phyloP scores from a whole-genome alignment of 2,797 vertebrate genomes.

The Thunnus albacares region DNA sequence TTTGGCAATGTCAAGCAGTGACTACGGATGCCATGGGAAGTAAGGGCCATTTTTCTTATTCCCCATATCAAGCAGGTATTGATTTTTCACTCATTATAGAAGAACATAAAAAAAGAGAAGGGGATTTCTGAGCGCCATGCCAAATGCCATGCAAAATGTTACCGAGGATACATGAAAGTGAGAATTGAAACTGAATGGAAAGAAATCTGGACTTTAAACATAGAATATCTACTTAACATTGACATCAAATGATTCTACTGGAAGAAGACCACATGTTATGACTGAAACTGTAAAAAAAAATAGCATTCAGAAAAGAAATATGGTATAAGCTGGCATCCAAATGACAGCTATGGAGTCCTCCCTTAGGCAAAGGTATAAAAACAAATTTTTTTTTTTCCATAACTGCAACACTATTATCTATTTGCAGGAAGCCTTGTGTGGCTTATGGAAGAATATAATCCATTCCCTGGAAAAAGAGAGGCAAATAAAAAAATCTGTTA shows the following conservation, averaged over 20 bases:
- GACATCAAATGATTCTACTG: constrained; percentile 19
- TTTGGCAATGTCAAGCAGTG: constrained; percentile 70
- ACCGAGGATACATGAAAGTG: constrained; percentile 44
- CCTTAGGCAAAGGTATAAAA: constrained; percentile 55
- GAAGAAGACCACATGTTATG: not conserved
- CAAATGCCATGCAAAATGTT: constrained; percentile 70
- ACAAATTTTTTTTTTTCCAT: constrained; percentile 12
- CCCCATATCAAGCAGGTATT: constrained; percentile 74
- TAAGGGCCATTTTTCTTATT: constrained; percentile 76
- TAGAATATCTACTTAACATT: constrained; percentile 24
- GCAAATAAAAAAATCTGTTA: constrained; percentile 37
- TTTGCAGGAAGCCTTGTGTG: constrained; percentile 58
- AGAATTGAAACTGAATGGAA: constrained; percentile 25
- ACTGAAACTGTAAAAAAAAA: constrained; percentile 14
- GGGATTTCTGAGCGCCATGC: constrained; percentile 67
- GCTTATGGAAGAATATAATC: constrained; percentile 59
- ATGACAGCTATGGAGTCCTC: constrained; percentile 54
- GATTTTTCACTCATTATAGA: constrained; percentile 80
- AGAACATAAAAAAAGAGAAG: constrained; percentile 78
- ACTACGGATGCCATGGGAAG: constrained; percentile 60
- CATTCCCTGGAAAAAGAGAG: constrained; percentile 33
- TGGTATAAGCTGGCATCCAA: constrained; percentile 46
- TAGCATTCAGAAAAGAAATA: constrained; percentile 37
- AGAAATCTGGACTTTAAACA: constrained; percentile 25
- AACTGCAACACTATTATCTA: constrained; percentile 58